Evolutionary conservation across 2,797 vertebrate genomes (phyloP).

Genomic region (Streptopelia turtur): DNA sequence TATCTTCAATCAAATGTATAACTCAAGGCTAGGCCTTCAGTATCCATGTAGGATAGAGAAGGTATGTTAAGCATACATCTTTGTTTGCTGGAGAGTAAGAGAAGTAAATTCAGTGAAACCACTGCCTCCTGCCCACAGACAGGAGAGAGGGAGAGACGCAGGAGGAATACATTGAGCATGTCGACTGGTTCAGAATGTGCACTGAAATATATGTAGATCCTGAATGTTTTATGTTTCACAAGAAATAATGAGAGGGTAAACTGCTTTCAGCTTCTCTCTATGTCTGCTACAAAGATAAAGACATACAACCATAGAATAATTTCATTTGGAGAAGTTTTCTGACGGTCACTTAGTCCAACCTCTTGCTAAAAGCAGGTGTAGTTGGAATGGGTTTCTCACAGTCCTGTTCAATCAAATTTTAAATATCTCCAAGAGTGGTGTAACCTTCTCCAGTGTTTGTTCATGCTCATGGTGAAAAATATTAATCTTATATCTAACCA

Average conservation of each 20-base stretch:
- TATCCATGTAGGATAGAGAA: background rate
- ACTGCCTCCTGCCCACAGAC: background rate
- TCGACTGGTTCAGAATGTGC: background rate
- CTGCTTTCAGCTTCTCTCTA: background rate
- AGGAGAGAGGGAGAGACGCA: background rate
- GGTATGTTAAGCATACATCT: background rate
- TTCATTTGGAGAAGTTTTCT: background rate
- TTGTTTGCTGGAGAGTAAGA: background rate
- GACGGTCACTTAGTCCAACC: background rate
- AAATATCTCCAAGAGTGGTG: background rate
- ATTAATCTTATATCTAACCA: background rate
- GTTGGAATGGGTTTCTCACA: background rate
- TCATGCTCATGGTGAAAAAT: background rate
- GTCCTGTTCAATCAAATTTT: background rate
- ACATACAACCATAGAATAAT: background rate
- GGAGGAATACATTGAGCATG: background rate
- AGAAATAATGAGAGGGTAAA: background rate
- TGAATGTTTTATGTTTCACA: background rate
- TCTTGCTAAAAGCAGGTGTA: background rate
- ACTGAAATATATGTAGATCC: background rate
- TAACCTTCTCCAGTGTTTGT: background rate
- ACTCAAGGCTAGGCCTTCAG: background rate
- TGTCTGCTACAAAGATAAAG: background rate
- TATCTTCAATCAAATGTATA: background rate
- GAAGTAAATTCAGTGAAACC: background rate